These are phyloP conservation scores for Leptinotarsa defecta DNA, from an alignment of 1,140 invertebrate species.

Conservation along the genomic window DNA sequence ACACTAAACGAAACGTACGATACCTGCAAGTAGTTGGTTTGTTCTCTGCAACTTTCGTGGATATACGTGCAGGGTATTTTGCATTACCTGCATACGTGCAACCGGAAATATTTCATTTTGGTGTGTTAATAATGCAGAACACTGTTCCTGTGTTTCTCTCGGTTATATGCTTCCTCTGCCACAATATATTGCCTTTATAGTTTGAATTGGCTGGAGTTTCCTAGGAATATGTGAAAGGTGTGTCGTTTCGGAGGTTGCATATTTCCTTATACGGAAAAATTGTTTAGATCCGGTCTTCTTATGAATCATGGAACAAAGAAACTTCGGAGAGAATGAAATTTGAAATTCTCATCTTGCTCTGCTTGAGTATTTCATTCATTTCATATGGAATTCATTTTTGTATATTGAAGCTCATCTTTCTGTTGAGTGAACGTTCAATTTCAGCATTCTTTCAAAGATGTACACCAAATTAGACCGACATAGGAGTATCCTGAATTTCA, in stretches of 20 bases:
- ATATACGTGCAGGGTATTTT: background rate
- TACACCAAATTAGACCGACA: too few species aligned
- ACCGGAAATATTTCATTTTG: constrained; percentile 3
- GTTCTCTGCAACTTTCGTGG: background rate
- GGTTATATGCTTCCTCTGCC: background rate
- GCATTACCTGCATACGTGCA: constrained; percentile 2
- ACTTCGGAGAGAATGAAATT: too few species aligned
- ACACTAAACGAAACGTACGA: background rate
- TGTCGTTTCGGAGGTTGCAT: background rate
- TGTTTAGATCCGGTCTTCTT: background rate
- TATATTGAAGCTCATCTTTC: too few species aligned
- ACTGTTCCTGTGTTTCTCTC: background rate
- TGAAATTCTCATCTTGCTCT: too few species aligned
- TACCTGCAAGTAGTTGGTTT: background rate
- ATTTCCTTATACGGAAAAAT: background rate
- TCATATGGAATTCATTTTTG: too few species aligned
- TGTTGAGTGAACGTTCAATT: too few species aligned
- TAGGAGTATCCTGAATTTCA: too few species aligned
- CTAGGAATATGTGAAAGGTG: background rate
- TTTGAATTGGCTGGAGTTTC: background rate
- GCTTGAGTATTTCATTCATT: too few species aligned
- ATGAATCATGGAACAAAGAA: background rate
- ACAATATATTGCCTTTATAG: background rate
- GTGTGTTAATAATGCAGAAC: constrained; percentile 3
- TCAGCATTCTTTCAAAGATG: too few species aligned